Base-by-base conservation (phyloP, 2,888 invertebrate genomes). In the Sinopyrophorus schimmeli region DNA sequence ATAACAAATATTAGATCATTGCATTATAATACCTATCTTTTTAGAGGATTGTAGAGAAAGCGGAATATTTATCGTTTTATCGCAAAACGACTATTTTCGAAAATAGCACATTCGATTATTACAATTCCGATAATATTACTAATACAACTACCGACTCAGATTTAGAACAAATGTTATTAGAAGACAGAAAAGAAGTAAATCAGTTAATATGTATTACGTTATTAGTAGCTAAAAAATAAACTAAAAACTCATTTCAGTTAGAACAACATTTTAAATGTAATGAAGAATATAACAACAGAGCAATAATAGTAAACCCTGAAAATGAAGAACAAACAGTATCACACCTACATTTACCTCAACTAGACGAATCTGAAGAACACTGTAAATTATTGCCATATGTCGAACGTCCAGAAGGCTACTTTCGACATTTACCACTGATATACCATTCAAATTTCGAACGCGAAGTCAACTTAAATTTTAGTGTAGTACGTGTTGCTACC, bases 401-500 rank as follows among this genome's bases (percentile, higher is more conserved):
- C 7, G 27, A 44, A 24, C 11, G 55, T 28, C 71, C 75, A 3
- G 76, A 81, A 7, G 78, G 78, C 63, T 78, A 78, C 58, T 81
- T 63, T 40, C 55, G 57, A 7, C 57, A 55, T 4, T 58, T 86
- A 52, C 79, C 82, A 30, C 72, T 89, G 60, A 78, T 77, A 30
- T 80, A 80, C 61, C 85, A 87, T 70, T 73, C 80, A 14, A 87
- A 89, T 65, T 93, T 90, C 56, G 82, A 87, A 64, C 81, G 81
- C 46, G 77, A 80, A 24, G 84, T 88, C 18, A 92, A 91, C 70
- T 79, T 82, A 26, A 86, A 82, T 68, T 79, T 85, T 67, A 92
- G 92, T 66, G 88, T 92, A 51, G 89, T 96, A 12, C 94, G 95
- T 72, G 88, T 96, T 32, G 93, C 95, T 15, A 91, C 92, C 28